Percentiles rank a stretch among this genome's conserved stretches.
Conservation (phyloP, 2,888 invertebrate genomes). For the Tiliacea aurago region DNA sequence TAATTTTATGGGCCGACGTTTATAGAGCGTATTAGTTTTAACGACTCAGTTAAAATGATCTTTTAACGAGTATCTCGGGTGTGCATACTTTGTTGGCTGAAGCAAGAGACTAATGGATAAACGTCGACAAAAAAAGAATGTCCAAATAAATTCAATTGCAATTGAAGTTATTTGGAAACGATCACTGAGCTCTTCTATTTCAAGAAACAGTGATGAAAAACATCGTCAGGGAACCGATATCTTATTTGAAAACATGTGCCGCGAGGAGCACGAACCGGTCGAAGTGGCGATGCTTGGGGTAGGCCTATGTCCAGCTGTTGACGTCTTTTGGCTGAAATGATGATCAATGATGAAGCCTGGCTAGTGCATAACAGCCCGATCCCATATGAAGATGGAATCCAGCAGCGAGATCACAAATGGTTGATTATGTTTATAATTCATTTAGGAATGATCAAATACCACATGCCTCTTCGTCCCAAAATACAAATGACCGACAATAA, state of each 20-base stretch:
- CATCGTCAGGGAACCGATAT: background rate
- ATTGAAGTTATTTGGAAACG: background rate
- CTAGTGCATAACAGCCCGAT: background rate
- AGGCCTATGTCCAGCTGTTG: no score
- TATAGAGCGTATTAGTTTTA: conserved; percentile 38
- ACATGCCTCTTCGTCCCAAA: conserved; percentile 4
- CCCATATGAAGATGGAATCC: no score
- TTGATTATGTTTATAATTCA: background rate
- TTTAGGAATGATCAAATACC: conserved; percentile 14
- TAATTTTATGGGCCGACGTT: conserved; percentile 25
- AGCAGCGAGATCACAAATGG: background rate
- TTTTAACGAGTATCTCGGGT: conserved; percentile 16
- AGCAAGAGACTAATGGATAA: background rate
- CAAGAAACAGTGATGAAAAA: background rate
- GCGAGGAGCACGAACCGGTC: no score
- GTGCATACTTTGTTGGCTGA: conserved; percentile 12
- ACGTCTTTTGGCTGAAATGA: no score
- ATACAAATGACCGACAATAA: conserved; percentile 31
- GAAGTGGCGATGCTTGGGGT: no score
- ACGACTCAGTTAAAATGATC: conserved; percentile 31
- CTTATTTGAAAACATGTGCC: background rate
- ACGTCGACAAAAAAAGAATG: background rate
- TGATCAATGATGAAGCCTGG: no score
- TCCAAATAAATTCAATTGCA: background rate
- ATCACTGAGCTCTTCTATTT: background rate